A percentile compares a stretch with the other conserved stretches of the same genome.
Conservation (phyloP, 2,797 vertebrate genomes). For the Meda fulgida region DNA sequence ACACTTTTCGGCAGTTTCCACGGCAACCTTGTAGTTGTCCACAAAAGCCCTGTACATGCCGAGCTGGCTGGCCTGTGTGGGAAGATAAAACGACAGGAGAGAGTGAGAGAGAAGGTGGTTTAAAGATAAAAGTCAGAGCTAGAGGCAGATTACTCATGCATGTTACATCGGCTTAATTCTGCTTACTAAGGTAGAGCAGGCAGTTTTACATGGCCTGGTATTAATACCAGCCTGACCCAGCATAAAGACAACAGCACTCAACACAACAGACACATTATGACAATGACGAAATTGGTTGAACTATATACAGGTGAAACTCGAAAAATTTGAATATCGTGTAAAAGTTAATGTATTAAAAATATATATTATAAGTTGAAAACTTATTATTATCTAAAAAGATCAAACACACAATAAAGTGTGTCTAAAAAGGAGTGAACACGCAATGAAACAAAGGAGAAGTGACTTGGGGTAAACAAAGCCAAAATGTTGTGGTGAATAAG, state of each 20-base stretch:
- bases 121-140: conserved; percentile 28
- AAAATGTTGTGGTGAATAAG: conserved; percentile 32
- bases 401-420: too few species aligned
- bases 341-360: too few species aligned
- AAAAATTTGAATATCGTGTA: too few species aligned
- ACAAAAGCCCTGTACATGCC: conserved; percentile 97
- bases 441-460: conserved; percentile 18
- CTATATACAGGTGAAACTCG: too few species aligned
- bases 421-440: conserved; percentile 20
- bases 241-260: neutral
- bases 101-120: conserved; percentile 64
- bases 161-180: conserved; percentile 13
- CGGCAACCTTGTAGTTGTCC: conserved; percentile 98
- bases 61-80: conserved; percentile 93
- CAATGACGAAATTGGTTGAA: neutral
- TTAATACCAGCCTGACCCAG: conserved; percentile 26
- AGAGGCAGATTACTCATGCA: conserved; percentile 34
- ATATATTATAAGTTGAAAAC: neutral
- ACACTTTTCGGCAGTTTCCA: conserved; percentile 98
- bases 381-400: neutral
- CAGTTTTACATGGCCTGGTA: conserved; percentile 12
- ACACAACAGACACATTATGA: conserved; percentile 16
- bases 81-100: conserved; percentile 73
- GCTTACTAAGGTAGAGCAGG: conserved; percentile 26
- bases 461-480: neutral